These are phyloP conservation scores for Tychaedon coryphoeus DNA, from an alignment of 2,113 vertebrate species.

Conservation along the genomic window DNA sequence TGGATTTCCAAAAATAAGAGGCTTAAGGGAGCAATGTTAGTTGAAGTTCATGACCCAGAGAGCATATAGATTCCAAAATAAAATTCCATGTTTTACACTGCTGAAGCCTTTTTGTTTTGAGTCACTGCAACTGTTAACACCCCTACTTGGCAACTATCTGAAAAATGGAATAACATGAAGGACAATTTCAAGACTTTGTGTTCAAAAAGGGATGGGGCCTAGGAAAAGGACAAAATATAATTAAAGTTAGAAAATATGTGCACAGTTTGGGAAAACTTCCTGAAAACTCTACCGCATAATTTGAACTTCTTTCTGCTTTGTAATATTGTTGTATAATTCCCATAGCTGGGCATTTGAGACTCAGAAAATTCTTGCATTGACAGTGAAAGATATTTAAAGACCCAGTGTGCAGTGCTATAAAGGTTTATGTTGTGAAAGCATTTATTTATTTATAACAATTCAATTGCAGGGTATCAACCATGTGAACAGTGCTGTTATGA, in stretches of 20 bases:
- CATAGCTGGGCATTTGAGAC: background rate
- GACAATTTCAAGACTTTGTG: background rate
- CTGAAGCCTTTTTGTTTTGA: background rate
- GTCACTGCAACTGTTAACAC: background rate
- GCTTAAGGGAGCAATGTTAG: background rate
- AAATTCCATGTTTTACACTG: background rate
- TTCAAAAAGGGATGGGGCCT: background rate
- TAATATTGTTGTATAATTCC: background rate
- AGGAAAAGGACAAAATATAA: background rate
- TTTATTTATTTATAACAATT: slow-evolving; percentile 20
- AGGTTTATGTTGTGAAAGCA: background rate
- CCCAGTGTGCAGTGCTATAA: background rate
- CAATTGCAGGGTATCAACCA: background rate
- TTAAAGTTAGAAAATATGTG: background rate
- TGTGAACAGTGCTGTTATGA: background rate
- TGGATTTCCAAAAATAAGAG: background rate
- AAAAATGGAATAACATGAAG: background rate
- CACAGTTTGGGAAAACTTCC: background rate
- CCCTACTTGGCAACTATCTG: background rate
- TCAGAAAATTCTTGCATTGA: background rate
- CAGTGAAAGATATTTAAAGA: background rate
- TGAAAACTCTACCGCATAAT: background rate
- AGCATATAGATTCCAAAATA: background rate
- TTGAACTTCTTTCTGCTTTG: background rate
- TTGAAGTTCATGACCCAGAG: background rate